Base-by-base conservation (phyloP, 1,140 invertebrate species). In the Aradophagus sp. region DNA sequence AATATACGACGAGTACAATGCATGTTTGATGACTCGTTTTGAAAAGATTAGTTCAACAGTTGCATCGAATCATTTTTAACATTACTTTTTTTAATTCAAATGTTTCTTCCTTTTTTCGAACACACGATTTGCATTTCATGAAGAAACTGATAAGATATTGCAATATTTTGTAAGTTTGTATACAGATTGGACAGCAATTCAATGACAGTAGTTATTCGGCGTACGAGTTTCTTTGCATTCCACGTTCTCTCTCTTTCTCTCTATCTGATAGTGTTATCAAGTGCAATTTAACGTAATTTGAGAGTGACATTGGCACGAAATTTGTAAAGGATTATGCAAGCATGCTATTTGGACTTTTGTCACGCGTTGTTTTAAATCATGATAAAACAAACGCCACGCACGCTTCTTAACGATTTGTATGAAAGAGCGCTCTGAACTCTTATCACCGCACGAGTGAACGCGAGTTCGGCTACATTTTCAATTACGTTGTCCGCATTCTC, bases 291-390 rank as follows among this genome's bases (percentile, higher is more conserved):
- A 65, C 47, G 55, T 56, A 44, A 65, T 65, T 65, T 47, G 36
- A 59, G 27, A 65, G 44, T 67, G 66, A 72, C 61, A 77, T 77
- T 77, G 75, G 75, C 75, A 75, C 75, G 63, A 73, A 71, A 62
- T 73, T 68, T 73, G n/a, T 19, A 58, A 73, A 63, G 70, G 58
- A 73, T 68, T 47, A 73, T 68, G 63, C 63, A 61, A 59, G 55
- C 20, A 63, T 68, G 47, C 53, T 63, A 61, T 56, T 67, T 68
- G 42, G 38, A 73, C 35, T 67, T 53, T 63, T 45, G 39, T 58
- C 55, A 62, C 62, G 48, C 15, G 29, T 67, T 17, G n/a, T 56
- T 58, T 59, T 41, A 41, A 59, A 48, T 58, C 38, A 58, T 31
- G 38, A 59, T 53, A 61, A 63, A 63, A 4, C 56, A 73, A 67